Percentiles rank a stretch among this genome's conserved stretches.
Evolutionary conservation across 2,888 invertebrate species (phyloP).

Genomic region (Drosophila nigricruria): DNA sequence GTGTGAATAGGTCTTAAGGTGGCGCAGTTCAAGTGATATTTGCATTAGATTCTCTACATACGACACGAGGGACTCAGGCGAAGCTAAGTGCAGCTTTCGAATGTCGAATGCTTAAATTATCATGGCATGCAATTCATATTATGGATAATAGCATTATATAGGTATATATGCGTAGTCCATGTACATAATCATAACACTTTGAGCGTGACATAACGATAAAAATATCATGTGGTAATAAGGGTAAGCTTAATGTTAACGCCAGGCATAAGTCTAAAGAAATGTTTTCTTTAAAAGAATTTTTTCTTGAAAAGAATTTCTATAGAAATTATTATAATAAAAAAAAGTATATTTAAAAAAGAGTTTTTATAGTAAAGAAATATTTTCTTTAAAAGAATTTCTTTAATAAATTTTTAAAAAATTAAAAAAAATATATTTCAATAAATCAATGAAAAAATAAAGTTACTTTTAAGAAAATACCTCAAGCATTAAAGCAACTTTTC

Average conservation of each 20-base stretch:
- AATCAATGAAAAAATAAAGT: too few relatives aligned
- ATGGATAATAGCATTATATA: constrained; percentile 26
- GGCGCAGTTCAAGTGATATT: constrained; percentile 62
- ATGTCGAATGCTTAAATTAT: constrained; percentile 23
- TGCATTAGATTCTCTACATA: constrained; percentile 61
- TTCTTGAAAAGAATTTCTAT: too few relatives aligned
- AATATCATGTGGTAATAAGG: neutral
- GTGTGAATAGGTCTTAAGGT: constrained; percentile 27
- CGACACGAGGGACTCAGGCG: constrained; percentile 28
- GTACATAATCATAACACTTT: constrained; percentile 13
- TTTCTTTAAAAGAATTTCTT: too few relatives aligned
- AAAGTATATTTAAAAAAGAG: too few relatives aligned
- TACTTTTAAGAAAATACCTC: too few relatives aligned
- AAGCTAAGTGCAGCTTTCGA: constrained; percentile 10
- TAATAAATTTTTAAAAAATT: too few relatives aligned
- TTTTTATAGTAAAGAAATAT: too few relatives aligned
- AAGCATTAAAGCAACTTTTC: neutral
- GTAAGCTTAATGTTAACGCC: neutral
- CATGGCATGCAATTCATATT: constrained; percentile 19
- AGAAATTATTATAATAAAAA: too few relatives aligned
- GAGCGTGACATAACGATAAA: constrained; percentile 27
- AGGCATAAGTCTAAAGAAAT: neutral
- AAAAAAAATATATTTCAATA: too few relatives aligned
- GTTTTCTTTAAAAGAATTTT: neutral
- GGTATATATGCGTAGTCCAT: neutral